A percentile compares a stretch with the other conserved stretches of the same genome.
These are phyloP conservation scores for Allophyes oxyacanthae DNA, from an alignment of 2,888 invertebrate genomes.

Conservation along the genomic window DNA sequence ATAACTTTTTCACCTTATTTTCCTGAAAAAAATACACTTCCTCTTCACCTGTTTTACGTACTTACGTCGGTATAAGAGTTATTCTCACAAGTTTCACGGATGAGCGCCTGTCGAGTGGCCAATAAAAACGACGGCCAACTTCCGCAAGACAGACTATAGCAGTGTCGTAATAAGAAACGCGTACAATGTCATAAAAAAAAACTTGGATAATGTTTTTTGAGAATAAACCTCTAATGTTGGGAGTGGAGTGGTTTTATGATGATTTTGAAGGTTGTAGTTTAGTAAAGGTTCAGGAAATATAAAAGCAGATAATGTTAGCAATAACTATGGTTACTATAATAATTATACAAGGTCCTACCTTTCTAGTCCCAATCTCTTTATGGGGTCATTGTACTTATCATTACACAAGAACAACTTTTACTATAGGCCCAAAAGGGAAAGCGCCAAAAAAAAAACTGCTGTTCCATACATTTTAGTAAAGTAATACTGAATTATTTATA, in stretches of 20 bases:
- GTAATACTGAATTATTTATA: no score
- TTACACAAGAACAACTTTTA: no score
- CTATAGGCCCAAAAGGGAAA: no score
- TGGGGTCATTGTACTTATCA: no score
- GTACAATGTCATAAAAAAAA: conserved; percentile 47
- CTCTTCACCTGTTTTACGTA: conserved; percentile 28
- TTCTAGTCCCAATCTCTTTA: no score
- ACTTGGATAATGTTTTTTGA: conserved; percentile 43
- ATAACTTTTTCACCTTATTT: not conserved
- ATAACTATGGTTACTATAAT: no score
- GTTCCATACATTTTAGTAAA: no score
- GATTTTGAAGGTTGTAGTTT: conserved; percentile 29
- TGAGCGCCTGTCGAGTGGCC: conserved; percentile 43
- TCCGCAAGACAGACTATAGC: conserved; percentile 30
- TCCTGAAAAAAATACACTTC: conserved; percentile 1
- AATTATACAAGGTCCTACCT: no score
- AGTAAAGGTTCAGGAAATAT: not conserved
- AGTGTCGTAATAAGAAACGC: conserved; percentile 49
- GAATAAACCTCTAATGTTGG: conserved; percentile 28
- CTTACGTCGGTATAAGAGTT: conserved; percentile 39
- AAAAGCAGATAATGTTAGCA: not conserved
- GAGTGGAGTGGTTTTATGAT: conserved; percentile 21
- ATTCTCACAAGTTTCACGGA: conserved; percentile 48
- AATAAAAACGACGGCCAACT: conserved; percentile 56
- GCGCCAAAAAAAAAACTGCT: no score